A percentile compares a stretch with the other conserved stretches of the same genome.
These are phyloP conservation scores for Anoncus sp. DNA, from an alignment of 2,888 invertebrate species.

Conservation along the genomic window DNA sequence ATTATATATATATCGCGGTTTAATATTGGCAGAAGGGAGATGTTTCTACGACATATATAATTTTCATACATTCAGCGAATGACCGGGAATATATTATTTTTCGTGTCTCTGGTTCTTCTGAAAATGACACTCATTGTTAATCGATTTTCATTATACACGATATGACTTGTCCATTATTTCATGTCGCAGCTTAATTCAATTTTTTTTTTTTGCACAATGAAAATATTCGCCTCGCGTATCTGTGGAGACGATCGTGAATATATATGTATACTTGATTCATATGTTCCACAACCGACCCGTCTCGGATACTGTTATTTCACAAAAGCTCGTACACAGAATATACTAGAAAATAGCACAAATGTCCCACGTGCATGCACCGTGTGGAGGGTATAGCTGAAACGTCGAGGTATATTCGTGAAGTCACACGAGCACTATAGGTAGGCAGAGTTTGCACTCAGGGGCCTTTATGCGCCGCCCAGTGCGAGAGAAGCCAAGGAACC, in stretches of 20 bases:
- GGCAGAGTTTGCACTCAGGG: constrained; percentile 72
- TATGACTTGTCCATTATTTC: neutral
- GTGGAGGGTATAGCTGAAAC: constrained; percentile 25
- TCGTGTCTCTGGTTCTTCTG: neutral
- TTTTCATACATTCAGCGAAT: neutral
- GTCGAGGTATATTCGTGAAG: constrained; percentile 59
- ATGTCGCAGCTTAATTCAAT: neutral
- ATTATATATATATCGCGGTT: neutral
- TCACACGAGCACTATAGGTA: constrained; percentile 56
- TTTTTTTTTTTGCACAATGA: neutral
- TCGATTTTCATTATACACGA: neutral
- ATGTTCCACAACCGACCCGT: constrained; percentile 3
- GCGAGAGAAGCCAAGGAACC: constrained; percentile 52
- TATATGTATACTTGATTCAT: neutral
- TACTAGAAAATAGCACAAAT: constrained; percentile 28
- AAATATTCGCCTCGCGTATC: neutral
- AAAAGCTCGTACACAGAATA: constrained; percentile 22
- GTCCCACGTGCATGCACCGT: constrained; percentile 20
- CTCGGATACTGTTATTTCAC: constrained; percentile 38
- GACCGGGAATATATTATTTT: neutral
- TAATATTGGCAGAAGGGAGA: neutral
- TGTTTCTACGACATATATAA: neutral
- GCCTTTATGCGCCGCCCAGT: constrained; percentile 55
- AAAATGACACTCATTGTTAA: neutral
- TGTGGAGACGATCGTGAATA: neutral